Conservation (phyloP, 2,888 invertebrate species). For the Ophraella communa region DNA sequence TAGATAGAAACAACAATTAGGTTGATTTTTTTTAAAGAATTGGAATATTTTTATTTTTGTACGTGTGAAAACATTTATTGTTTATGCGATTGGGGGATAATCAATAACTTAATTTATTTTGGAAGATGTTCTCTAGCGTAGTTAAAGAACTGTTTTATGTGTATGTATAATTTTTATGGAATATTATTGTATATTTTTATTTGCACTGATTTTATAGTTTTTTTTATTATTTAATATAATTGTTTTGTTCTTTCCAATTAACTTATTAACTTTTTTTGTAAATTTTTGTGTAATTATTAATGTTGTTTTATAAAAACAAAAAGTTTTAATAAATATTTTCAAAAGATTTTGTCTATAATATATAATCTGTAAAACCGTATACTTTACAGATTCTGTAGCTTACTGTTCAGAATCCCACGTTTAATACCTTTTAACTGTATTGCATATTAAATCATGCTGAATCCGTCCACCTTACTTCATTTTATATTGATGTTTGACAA, state of each 20-base stretch:
- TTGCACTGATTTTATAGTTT: constrained; percentile 48
- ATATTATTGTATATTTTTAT: constrained; percentile 43
- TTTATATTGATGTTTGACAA: too few species aligned
- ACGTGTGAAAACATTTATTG: too few species aligned
- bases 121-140: constrained; percentile 28
- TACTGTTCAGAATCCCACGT: too few species aligned
- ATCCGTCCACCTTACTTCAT: too few species aligned
- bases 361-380: too few species aligned
- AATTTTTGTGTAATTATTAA: constrained; percentile 47
- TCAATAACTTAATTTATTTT: constrained; percentile 18
- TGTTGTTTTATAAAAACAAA: constrained; percentile 46
- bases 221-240: constrained; percentile 49
- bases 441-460: too few species aligned
- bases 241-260: constrained; percentile 48
- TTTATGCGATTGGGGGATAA: background rate
- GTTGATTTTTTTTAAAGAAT: too few species aligned
- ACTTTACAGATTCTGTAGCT: too few species aligned
- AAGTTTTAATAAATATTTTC: constrained; percentile 40
- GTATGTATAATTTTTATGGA: constrained; percentile 27
- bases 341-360: too few species aligned
- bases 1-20: too few species aligned
- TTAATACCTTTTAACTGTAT: too few species aligned
- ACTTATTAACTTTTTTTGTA: constrained; percentile 52
- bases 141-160: constrained; percentile 27
- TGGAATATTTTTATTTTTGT: too few species aligned